A percentile compares a stretch with the other conserved stretches of the same genome.
Evolutionary conservation across 2,888 invertebrate genomes (phyloP).

Genomic region (Microplitis manilae): DNA sequence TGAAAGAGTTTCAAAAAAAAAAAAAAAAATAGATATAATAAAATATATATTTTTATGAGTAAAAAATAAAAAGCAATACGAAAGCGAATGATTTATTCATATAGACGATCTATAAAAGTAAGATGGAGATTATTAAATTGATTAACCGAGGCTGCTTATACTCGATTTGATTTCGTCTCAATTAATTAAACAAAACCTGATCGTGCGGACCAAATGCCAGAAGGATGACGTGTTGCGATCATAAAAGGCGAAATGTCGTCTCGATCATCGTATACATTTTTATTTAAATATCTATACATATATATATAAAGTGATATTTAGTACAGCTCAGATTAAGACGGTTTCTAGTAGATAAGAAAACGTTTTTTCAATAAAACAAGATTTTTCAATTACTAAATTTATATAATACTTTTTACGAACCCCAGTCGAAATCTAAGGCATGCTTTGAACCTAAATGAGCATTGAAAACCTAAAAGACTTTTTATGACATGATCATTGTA

Average conservation of each 20-base stretch:
- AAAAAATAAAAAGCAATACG: neutral
- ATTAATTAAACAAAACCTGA: constrained; percentile 4
- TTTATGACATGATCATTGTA: no score
- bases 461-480: no score
- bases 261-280: neutral
- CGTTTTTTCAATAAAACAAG: no score
- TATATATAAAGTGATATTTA: no score
- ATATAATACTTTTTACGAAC: no score
- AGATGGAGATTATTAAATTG: neutral
- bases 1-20: neutral
- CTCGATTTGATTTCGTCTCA: neutral
- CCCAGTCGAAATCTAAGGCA: no score
- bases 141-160: neutral
- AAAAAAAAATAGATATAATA: neutral
- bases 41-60: neutral
- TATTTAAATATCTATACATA: neutral
- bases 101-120: neutral
- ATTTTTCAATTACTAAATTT: no score
- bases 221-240: constrained; percentile 19
- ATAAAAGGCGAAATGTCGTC: constrained; percentile 9
- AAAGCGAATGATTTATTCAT: neutral
- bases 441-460: no score
- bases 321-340: no score
- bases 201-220: neutral
- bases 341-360: no score